Percentiles rank a stretch among this genome's conserved stretches.
These are phyloP conservation scores for Choristoneura rosaceana DNA, from an alignment of 2,888 invertebrate genomes.

Conservation along the genomic window DNA sequence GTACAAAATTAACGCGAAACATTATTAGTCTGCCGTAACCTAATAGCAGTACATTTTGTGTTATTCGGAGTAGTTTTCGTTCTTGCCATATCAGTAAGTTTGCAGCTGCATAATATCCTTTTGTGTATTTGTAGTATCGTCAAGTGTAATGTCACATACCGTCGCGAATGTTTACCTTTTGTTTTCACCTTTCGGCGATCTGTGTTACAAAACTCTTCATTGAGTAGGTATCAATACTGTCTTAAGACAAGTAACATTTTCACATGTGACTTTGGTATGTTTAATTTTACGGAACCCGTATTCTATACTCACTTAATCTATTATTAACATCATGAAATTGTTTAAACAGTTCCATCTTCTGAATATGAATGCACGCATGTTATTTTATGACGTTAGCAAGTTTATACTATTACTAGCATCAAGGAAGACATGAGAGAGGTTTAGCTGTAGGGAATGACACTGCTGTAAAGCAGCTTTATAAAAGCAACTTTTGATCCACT, in stretches of 20 bases:
- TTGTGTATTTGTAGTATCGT: neutral
- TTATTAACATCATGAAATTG: neutral
- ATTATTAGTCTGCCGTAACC: neutral
- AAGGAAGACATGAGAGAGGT: no score
- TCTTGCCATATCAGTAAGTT: neutral
- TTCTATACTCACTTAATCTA: no score
- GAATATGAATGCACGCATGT: neutral
- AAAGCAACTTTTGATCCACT: no score
- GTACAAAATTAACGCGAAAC: neutral
- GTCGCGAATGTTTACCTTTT: slow-evolving; percentile 1
- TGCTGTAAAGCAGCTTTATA: no score
- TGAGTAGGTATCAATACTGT: neutral
- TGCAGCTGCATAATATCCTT: neutral
- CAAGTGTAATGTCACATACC: slow-evolving; percentile 10
- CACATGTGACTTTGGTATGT: no score
- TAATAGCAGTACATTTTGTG: neutral
- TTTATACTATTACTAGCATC: no score
- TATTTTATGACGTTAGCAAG: neutral
- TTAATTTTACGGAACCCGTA: no score
- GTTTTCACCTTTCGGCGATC: neutral
- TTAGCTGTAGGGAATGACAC: no score
- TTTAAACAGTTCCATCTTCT: slow-evolving; percentile 7
- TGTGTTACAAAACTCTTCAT: neutral
- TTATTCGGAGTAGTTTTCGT: neutral
- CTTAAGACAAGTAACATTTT: neutral